These are phyloP conservation scores for Cephus rjabovi DNA, from an alignment of 2,888 invertebrate species.

Conservation along the genomic window DNA sequence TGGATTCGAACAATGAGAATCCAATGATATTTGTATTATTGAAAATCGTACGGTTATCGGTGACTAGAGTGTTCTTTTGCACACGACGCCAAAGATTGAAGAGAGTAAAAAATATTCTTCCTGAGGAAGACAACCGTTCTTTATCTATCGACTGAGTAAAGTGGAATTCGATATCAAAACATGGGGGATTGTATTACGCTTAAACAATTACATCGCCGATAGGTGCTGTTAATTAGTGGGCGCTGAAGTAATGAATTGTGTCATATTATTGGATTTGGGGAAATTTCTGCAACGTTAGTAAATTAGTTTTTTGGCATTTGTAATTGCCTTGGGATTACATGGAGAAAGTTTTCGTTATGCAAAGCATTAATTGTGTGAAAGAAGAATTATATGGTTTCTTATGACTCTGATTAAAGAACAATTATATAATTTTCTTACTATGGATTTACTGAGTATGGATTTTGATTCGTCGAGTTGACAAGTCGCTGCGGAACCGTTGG, in stretches of 20 bases:
- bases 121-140: neutral
- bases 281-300: neutral
- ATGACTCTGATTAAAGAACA: neutral
- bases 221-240: neutral
- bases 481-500: neutral
- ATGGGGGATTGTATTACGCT: neutral
- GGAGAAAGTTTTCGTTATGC: neutral
- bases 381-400: neutral
- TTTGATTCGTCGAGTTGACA: neutral
- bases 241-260: neutral
- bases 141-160: neutral
- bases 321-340: neutral
- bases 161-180: neutral
- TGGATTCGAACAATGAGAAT: neutral
- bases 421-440: neutral
- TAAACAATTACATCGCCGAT: neutral
- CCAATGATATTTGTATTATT: neutral
- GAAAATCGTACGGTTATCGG: neutral
- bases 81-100: neutral
- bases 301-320: neutral
- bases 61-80: neutral
- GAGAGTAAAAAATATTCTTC: too few relatives aligned
- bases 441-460: neutral
- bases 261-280: neutral
- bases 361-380: neutral